phyloP scores from a whole-genome alignment of 2,113 vertebrate genomes.

The Centrocercus urophasianus region DNA sequence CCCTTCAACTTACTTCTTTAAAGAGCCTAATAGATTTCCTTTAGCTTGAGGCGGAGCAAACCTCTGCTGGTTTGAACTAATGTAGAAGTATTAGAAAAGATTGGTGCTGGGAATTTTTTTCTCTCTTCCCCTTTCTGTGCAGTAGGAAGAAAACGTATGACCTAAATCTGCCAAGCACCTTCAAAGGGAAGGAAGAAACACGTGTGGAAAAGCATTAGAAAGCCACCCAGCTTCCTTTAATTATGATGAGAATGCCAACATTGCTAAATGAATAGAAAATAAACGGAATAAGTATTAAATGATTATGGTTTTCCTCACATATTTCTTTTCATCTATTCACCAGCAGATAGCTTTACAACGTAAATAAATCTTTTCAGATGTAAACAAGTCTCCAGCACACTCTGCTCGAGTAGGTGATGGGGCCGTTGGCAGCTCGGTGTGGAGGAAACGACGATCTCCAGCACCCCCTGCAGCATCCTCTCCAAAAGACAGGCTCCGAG shows the following conservation, averaged over 20 bases:
- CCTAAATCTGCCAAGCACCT: slow-evolving; percentile 77
- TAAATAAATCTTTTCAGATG: slow-evolving; percentile 61
- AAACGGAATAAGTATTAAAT: slow-evolving; percentile 70
- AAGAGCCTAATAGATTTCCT: slow-evolving; percentile 76
- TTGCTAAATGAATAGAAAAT: slow-evolving; percentile 71
- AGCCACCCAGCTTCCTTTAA: slow-evolving; percentile 56
- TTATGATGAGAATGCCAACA: slow-evolving; percentile 70
- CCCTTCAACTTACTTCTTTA: slow-evolving; percentile 64
- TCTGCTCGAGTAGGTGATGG: neutral
- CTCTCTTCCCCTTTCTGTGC: slow-evolving; percentile 50
- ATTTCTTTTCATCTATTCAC: slow-evolving; percentile 64
- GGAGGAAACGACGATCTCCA: slow-evolving; percentile 6
- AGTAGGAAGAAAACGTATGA: slow-evolving; percentile 71
- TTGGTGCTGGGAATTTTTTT: slow-evolving; percentile 71
- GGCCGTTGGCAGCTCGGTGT: neutral
- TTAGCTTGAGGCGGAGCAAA: slow-evolving; percentile 71
- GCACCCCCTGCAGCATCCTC: slow-evolving; percentile 40
- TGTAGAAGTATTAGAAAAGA: slow-evolving; percentile 73
- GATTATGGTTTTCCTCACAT: slow-evolving; percentile 54
- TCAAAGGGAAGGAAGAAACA: slow-evolving; percentile 65
- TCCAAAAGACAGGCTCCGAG: neutral
- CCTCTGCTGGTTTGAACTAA: slow-evolving; percentile 77
- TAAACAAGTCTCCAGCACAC: slow-evolving; percentile 7
- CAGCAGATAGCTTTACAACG: slow-evolving; percentile 56
- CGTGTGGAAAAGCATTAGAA: slow-evolving; percentile 49